phyloP scores from a whole-genome alignment of 2,113 vertebrate species.

The Anser cygnoides region DNA sequence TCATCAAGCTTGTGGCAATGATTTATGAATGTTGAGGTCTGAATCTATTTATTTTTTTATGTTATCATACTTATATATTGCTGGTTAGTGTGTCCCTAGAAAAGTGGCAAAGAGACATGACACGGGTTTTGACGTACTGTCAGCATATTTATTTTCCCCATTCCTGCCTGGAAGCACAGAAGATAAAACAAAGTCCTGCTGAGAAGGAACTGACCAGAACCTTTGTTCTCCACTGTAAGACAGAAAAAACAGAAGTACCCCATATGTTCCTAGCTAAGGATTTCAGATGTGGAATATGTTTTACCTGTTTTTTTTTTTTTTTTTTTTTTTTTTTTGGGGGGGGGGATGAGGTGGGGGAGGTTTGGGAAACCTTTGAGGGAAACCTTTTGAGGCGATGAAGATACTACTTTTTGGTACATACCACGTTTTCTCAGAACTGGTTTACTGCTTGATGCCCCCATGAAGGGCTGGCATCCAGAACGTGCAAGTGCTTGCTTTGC shows the following conservation, averaged over 20 bases:
- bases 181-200: neutral
- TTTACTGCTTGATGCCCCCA: accelerated
- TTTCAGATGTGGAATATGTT: neutral
- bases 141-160: neutral
- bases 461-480: neutral
- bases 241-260: neutral
- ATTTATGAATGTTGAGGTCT: neutral
- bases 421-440: neutral
- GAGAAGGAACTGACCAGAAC: neutral
- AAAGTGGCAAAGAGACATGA: neutral
- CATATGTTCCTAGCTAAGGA: neutral
- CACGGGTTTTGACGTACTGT: neutral
- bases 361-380: too few species aligned
- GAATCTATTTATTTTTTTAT: neutral
- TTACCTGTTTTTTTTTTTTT: accelerated
- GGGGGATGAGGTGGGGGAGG: neutral
- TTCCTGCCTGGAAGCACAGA: neutral
- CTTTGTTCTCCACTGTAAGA: neutral
- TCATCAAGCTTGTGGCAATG: neutral
- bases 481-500: neutral
- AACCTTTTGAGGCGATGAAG: neutral
- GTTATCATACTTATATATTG: neutral
- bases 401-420: neutral
- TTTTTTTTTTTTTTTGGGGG: neutral
- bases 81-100: neutral